Evolutionary conservation across 2,113 vertebrate genomes (phyloP), one percentile per base, ranked within the genome.

Genomic region (Phodopus roborovskii): DNA sequence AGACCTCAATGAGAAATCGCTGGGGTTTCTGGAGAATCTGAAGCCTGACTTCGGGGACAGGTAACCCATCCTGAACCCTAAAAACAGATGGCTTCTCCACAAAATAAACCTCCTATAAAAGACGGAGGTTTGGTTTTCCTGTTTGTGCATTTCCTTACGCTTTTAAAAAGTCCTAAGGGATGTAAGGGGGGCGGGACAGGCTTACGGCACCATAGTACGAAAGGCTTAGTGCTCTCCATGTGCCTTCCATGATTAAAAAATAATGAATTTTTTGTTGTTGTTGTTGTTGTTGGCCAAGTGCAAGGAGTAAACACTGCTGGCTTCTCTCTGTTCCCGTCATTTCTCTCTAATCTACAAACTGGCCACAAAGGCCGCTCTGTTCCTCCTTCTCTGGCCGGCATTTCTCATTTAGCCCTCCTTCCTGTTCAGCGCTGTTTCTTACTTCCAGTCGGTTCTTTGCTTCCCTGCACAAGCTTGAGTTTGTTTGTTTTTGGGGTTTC

Each of bases 161-260:
- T 95, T 97, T 95, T 87, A 79, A 93, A 95, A 62, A 66, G 48
- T 89, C 97, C 97, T 79, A 28, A 71, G 94, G 92, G 85, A 92
- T 78, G 60, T 60, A 73, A 78, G 24, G 91, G 92, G 64, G 36
- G 75, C 90, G 79, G 75, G 95, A 36, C n/a, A 56, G 86, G 62
- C 68, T 0, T 0, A 75, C 30, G 60, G 90, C 71, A 71, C 0
- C 0, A 73, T 22, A 66, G 90, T 68, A 73, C 50, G 88, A 92
- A 96, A 95, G 93, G 48, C 88, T 73, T 58, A 3, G 30, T 16
- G 60, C 79, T 86, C 92, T 92, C 70, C 48, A 90, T 70, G 93
- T 45, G 93, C 85, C 95, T 83, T 88, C 94, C 90, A 71, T 70
- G 94, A 96, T 96, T 97, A 97, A 96, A 97, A 97, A 96, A 93